These are phyloP conservation scores for Pediacus dermestoides DNA, from an alignment of 2,888 invertebrate species.

Conservation along the genomic window DNA sequence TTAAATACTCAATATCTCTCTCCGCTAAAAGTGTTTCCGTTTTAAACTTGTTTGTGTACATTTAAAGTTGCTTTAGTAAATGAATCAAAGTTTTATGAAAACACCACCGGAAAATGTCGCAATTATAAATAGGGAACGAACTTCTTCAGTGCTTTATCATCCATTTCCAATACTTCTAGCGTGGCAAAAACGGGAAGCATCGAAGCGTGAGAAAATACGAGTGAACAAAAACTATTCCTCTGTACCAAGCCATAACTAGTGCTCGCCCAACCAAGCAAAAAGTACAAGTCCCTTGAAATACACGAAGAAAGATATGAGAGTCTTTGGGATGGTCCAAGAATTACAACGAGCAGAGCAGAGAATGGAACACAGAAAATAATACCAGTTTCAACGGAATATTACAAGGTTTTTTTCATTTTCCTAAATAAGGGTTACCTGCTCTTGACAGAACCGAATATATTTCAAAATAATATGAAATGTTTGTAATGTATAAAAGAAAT, in stretches of 20 bases:
- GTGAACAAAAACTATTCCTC: slow-evolving; percentile 24
- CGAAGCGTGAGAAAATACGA: slow-evolving; percentile 31
- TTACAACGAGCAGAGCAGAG: background rate
- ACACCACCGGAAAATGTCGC: background rate
- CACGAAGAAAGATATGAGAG: slow-evolving; percentile 12
- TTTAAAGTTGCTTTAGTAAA: no score
- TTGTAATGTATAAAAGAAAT: no score
- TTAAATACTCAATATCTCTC: no score
- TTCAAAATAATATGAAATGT: no score
- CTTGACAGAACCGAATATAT: no score
- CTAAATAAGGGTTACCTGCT: no score
- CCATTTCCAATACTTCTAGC: slow-evolving; percentile 29
- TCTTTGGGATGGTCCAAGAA: background rate
- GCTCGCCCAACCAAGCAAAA: slow-evolving; percentile 28
- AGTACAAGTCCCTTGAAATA: slow-evolving; percentile 20
- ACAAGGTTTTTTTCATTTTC: no score
- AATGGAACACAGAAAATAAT: no score
- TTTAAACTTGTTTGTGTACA: no score
- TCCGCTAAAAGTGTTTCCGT: no score
- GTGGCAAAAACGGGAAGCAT: slow-evolving; percentile 27
- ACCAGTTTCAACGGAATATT: no score
- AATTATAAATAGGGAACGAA: slow-evolving; percentile 19
- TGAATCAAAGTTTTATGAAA: slow-evolving; percentile 2
- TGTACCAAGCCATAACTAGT: slow-evolving; percentile 30
- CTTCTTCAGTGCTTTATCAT: slow-evolving; percentile 23